Evolutionary conservation across 2,113 vertebrate species (phyloP).

Genomic region (Gnathochromis pfefferi): DNA sequence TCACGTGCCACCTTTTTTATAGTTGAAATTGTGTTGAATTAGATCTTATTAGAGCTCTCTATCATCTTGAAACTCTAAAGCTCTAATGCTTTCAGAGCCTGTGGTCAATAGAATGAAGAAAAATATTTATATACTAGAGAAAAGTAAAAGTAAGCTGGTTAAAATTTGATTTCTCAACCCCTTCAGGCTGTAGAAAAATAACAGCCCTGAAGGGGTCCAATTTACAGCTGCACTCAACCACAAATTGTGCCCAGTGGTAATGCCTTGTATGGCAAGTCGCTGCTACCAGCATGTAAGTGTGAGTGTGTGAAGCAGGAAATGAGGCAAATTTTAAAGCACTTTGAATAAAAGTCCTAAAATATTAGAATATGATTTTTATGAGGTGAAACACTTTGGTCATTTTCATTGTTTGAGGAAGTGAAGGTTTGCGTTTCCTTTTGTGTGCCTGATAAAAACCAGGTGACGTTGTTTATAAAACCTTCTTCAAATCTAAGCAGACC

Average conservation of each 20-base stretch:
- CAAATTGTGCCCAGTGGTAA: not conserved
- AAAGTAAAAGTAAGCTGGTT: not conserved
- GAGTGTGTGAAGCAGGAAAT: not conserved
- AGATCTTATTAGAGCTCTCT: not conserved
- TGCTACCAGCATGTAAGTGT: not conserved
- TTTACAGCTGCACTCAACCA: not conserved
- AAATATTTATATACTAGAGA: not conserved
- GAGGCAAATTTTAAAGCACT: not conserved
- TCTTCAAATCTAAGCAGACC: not conserved
- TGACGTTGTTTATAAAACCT: not conserved
- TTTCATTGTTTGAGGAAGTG: not conserved
- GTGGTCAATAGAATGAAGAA: not conserved
- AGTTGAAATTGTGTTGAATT: not conserved
- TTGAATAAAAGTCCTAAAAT: not conserved
- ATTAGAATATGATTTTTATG: not conserved
- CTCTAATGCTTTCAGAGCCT: not conserved
- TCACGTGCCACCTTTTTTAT: not conserved
- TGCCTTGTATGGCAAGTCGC: not conserved
- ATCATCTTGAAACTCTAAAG: not conserved
- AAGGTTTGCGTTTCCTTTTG: not conserved
- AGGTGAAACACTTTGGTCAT: not conserved
- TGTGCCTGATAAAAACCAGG: not conserved
- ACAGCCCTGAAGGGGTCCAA: not conserved
- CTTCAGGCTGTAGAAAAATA: not conserved
- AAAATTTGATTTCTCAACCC: not conserved